Evolutionary conservation across 2,113 vertebrate species (phyloP), one percentile per base, ranked within the genome.

Genomic region (Micromys minutus): DNA sequence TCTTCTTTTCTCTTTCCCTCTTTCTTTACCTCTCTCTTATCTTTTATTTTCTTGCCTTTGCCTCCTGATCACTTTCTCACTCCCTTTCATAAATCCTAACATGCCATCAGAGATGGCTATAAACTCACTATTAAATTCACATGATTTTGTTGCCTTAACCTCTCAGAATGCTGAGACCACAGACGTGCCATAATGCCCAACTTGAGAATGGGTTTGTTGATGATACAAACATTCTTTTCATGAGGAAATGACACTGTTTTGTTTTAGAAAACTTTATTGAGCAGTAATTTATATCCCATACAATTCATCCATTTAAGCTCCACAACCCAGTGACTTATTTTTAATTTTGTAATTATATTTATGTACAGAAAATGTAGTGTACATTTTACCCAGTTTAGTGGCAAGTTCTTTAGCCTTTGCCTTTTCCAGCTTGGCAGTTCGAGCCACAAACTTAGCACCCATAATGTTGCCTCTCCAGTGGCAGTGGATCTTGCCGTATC

Each of bases 191-290:
- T 11, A 34, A n/a, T 69, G 71, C 19, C 19, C 17, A 61, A 29
- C 24, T 72, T 1, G 16, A 59, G 71, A 16, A 29, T 26, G 10
- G 12, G 26, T 47, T 3, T 89, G 57, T 24, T 61, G 87, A 59
- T 36, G 29, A 45, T 15, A 57, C 2, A 81, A 80, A 13, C 79
- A 57, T 81, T 81, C 79, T 19, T 34, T 61, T 92, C 15, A 34
- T n/a, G 50, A 96, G 90, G 7, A 26, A 69, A 88, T 91, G n/a
- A 21, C 67, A 55, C 13, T 52, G 57, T 59, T 93, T 50, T 34
- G 17, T 80, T 94, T 89, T 52, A 87, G 47, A 93, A 69, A 87
- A 24, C 12, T 80, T 81, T 89, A 65, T 45, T 55, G 45, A 90
- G 71, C 89, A 39, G n/a, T 39, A 75, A 80, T 93, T 83, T 45